Conservation (phyloP, 2,888 invertebrate genomes). For the Allygus modestus region DNA sequence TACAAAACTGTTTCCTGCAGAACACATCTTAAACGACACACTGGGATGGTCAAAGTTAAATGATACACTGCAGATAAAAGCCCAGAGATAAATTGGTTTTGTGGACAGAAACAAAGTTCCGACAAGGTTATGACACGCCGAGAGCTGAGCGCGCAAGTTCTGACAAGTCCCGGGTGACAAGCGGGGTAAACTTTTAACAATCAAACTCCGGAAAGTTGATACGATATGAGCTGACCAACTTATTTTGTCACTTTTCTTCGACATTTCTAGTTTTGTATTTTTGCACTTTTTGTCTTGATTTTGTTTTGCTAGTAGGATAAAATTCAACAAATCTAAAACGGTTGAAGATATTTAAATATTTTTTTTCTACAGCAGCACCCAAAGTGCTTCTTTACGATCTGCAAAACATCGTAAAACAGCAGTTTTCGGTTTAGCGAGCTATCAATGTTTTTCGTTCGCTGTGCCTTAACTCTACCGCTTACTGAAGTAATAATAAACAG, state of each 20-base stretch:
- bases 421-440: no score
- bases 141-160: not conserved
- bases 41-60: slow-evolving; percentile 9
- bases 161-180: slow-evolving; percentile 4
- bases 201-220: slow-evolving; percentile 10
- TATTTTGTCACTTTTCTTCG: slow-evolving; percentile 7
- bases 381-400: no score
- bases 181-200: slow-evolving; percentile 27
- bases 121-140: slow-evolving; percentile 18
- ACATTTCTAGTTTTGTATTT: not conserved
- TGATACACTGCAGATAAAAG: slow-evolving; percentile 31
- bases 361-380: no score
- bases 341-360: no score
- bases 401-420: no score
- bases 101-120: slow-evolving; percentile 30
- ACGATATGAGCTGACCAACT: slow-evolving; percentile 15
- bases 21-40: not conserved
- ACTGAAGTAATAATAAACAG: no score
- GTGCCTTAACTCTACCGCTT: no score
- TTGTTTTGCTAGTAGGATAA: no score
- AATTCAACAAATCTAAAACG: no score
- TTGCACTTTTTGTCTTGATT: no score
- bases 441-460: no score
- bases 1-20: no score
- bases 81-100: slow-evolving; percentile 18